Evolutionary conservation across 2,888 invertebrate species (phyloP).

Genomic region (Drosophila tanythrix): DNA sequence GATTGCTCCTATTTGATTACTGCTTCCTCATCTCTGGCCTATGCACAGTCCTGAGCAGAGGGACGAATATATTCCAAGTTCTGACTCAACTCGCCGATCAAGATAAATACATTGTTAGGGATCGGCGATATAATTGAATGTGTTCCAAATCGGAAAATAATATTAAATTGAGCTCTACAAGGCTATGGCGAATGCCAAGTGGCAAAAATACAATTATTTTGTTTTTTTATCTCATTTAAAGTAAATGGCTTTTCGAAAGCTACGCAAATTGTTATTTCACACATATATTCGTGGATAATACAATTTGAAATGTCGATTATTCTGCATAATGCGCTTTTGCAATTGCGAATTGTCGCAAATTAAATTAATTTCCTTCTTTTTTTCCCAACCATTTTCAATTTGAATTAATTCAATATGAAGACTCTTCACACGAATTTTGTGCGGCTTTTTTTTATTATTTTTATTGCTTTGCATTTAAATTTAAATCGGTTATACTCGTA

Average conservation of each 20-base stretch:
- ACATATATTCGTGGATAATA: slow-evolving; percentile 29
- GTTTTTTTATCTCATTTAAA: not conserved
- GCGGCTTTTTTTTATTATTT: slow-evolving; percentile 1
- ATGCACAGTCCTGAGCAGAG: not conserved
- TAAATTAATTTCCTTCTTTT: slow-evolving; percentile 53
- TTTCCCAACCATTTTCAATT: slow-evolving; percentile 55
- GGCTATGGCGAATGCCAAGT: not conserved
- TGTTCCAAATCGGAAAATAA: not conserved
- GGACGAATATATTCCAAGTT: not conserved
- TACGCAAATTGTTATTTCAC: slow-evolving; percentile 7
- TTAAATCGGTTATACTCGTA: slow-evolving; percentile 73
- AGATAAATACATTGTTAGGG: not conserved
- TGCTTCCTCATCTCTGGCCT: not conserved
- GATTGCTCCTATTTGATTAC: not conserved
- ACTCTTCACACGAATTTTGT: slow-evolving; percentile 20
- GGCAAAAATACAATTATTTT: not conserved
- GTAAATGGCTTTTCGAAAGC: too few species aligned
- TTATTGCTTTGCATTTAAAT: slow-evolving; percentile 32
- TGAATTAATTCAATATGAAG: slow-evolving; percentile 68
- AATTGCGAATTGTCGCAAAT: slow-evolving; percentile 64
- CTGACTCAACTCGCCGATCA: not conserved
- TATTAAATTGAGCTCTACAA: not conserved
- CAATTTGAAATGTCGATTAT: slow-evolving; percentile 43
- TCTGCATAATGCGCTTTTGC: slow-evolving; percentile 24
- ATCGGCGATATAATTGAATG: not conserved